Conservation (phyloP, 2,888 invertebrate species). For the Endotricha flammealis region DNA sequence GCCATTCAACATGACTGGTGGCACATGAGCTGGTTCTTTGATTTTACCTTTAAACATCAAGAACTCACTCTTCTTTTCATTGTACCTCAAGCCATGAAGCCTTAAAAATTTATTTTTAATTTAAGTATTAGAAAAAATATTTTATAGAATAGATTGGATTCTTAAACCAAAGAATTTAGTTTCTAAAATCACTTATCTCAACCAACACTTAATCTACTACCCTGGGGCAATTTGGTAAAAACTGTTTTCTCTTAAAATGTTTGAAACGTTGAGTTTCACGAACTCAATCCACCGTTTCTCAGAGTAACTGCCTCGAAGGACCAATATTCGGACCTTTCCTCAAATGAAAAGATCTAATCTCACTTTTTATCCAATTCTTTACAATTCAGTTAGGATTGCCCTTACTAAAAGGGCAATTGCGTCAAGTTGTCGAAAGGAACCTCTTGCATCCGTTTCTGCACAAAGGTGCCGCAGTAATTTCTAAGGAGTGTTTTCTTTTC, state of each 20-base stretch:
- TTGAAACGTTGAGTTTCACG: constrained; percentile 39
- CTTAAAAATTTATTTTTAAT: too few relatives aligned
- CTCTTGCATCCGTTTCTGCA: neutral
- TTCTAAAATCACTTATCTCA: too few relatives aligned
- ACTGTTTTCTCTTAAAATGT: constrained; percentile 34
- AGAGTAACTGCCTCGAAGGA: constrained; percentile 42
- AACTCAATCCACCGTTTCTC: constrained; percentile 41
- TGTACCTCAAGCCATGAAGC: too few relatives aligned
- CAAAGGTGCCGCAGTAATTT: too few relatives aligned
- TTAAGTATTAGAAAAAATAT: too few relatives aligned
- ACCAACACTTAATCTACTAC: neutral
- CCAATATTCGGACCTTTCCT: constrained; percentile 55
- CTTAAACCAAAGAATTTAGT: too few relatives aligned
- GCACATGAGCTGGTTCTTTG: too few relatives aligned
- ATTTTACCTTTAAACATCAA: too few relatives aligned
- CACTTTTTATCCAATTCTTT: constrained; percentile 51
- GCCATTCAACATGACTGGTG: too few relatives aligned
- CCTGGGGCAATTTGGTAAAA: constrained; percentile 26
- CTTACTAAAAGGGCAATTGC: constrained; percentile 40
- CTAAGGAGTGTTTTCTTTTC: too few relatives aligned
- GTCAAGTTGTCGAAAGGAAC: constrained; percentile 16
- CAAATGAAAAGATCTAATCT: constrained; percentile 65
- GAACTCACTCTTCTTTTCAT: too few relatives aligned
- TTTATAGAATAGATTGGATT: too few relatives aligned
- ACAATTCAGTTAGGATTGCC: constrained; percentile 40